Conservation (phyloP, 2,888 invertebrate genomes). For the Sinelater perroti region DNA sequence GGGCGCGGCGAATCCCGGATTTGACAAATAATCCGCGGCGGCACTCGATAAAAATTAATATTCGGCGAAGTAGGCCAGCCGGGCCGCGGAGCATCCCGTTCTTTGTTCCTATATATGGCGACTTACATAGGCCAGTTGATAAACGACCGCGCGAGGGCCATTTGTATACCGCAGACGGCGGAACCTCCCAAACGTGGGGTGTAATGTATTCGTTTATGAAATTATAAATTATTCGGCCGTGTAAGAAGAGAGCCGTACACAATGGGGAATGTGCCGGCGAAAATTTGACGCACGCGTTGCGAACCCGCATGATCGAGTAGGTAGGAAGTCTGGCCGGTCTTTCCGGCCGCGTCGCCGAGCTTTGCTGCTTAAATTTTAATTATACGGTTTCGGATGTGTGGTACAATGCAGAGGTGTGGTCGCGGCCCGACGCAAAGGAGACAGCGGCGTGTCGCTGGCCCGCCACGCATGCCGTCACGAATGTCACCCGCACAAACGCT, state of each 20-base stretch:
- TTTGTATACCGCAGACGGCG: constrained; percentile 39
- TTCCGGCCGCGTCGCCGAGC: constrained; percentile 16
- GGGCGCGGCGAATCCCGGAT: too few species aligned
- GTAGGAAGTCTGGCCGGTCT: constrained; percentile 15
- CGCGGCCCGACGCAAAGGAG: constrained; percentile 35
- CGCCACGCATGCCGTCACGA: constrained; percentile 32
- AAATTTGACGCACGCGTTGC: constrained; percentile 13
- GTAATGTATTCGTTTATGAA: constrained; percentile 36
- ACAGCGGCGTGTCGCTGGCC: constrained; percentile 21
- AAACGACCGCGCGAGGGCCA: constrained; percentile 38
- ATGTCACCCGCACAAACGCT: constrained; percentile 30
- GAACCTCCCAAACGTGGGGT: constrained; percentile 38
- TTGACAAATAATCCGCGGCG: constrained; percentile 1
- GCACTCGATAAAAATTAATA: neutral
- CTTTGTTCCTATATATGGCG: constrained; percentile 39
- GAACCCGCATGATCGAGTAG: constrained; percentile 5
- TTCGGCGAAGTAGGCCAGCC: constrained; percentile 6
- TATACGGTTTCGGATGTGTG: constrained; percentile 29
- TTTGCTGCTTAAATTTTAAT: constrained; percentile 32
- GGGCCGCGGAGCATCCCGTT: constrained; percentile 16
- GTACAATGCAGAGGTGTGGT: constrained; percentile 40
- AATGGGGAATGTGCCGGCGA: constrained; percentile 29
- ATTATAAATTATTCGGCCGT: constrained; percentile 34
- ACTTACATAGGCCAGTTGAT: constrained; percentile 37
- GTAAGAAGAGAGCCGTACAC: constrained; percentile 24